Percentiles rank a stretch among this genome's conserved stretches.
Evolutionary conservation across 2,797 vertebrate genomes (phyloP).

Genomic region (Linurgus olivaceus): DNA sequence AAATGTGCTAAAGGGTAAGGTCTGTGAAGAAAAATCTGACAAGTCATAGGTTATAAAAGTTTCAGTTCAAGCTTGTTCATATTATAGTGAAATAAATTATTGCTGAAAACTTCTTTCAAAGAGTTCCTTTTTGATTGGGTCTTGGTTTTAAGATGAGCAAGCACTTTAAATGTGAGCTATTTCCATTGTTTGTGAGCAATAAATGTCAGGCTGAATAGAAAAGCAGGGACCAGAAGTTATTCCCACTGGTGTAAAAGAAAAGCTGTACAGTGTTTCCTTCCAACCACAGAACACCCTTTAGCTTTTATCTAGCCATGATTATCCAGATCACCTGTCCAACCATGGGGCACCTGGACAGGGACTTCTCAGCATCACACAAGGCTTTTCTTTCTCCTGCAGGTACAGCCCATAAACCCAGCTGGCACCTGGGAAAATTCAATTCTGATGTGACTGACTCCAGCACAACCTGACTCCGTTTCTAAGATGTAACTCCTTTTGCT

Average conservation of each 20-base stretch:
- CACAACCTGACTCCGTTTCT: neutral
- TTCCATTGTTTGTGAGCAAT: constrained; percentile 31
- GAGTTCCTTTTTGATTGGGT: constrained; percentile 6
- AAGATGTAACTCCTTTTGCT: neutral
- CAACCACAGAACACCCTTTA: neutral
- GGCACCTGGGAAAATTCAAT: neutral
- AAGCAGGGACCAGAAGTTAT: constrained; percentile 5
- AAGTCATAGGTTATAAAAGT: constrained; percentile 65
- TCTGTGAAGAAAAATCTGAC: constrained; percentile 59
- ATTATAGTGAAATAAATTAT: constrained; percentile 59
- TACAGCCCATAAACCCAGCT: neutral
- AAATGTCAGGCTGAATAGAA: constrained; percentile 22
- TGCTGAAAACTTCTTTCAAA: constrained; percentile 63
- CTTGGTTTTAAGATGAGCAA: constrained; percentile 45
- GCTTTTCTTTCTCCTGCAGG: neutral
- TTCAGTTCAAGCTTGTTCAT: constrained; percentile 55
- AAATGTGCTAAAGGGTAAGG: constrained; percentile 64
- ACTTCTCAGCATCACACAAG: neutral
- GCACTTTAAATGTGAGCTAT: neutral
- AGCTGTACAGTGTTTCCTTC: neutral
- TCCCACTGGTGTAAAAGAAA: neutral
- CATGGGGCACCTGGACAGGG: neutral
- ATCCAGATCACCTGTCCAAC: neutral
- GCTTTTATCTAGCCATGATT: neutral
- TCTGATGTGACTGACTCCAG: neutral